Conservation (phyloP, 1,140 invertebrate genomes). For the Hestina assimilis region DNA sequence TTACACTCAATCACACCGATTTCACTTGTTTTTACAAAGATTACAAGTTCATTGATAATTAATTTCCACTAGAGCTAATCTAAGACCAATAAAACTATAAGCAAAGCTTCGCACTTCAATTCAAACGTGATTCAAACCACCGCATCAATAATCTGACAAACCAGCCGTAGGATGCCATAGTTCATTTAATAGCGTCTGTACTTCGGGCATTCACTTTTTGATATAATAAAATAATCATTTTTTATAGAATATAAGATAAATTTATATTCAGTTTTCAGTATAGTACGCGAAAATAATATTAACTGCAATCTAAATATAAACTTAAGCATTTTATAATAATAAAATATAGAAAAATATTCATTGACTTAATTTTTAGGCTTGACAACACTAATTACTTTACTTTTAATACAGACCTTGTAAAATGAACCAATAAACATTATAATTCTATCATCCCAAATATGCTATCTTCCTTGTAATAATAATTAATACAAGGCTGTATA, state of each 20-base stretch:
- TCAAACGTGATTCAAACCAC: conserved; percentile 78
- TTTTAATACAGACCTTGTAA: conserved; percentile 34
- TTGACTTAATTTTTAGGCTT: background rate
- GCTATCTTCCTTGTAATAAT: conserved; percentile 23
- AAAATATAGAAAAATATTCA: background rate
- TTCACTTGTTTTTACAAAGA: conserved; percentile 35
- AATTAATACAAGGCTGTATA: too few relatives aligned
- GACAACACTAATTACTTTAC: too few relatives aligned
- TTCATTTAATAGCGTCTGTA: conserved; percentile 65
- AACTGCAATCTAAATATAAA: background rate
- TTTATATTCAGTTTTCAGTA: background rate
- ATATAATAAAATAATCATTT: background rate
- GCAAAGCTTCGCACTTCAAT: conserved; percentile 68
- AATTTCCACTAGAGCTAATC: conserved; percentile 34
- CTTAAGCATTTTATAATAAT: background rate
- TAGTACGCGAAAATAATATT: background rate
- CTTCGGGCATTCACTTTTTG: conserved; percentile 56
- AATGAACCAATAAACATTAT: conserved; percentile 27
- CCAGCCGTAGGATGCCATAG: conserved; percentile 41
- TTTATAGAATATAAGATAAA: background rate
- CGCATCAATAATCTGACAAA: conserved; percentile 77
- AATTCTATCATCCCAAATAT: conserved; percentile 1
- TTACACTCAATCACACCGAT: conserved; percentile 30
- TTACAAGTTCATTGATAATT: conserved; percentile 45
- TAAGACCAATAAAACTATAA: conserved; percentile 47